Base-by-base conservation (phyloP, 1,140 invertebrate genomes). In the Zaprionus camerounensis region DNA sequence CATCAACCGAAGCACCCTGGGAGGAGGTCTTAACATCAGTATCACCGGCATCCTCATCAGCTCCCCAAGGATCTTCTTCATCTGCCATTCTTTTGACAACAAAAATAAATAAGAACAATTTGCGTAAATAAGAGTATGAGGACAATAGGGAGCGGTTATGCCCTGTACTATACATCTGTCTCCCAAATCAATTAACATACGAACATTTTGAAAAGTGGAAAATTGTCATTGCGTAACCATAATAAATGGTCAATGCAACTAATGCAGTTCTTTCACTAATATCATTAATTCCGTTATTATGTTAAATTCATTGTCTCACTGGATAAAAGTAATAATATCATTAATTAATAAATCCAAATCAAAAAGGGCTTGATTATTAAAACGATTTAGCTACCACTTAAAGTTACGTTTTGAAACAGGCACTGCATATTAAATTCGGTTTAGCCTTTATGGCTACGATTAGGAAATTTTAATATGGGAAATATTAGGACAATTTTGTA, bases 51-150 rank as follows among this genome's bases (percentile, higher is more conserved):
- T 74, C 83, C 58, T 78, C 91, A 66, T 92, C 92, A 56, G 80
- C 80, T 55, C 88, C 92, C 92, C 92, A 92, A 91, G 92, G 92
- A 91, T 92, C 92, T 71, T 92, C 92, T 84, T 92, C 92, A 76
- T 92, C 92, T 69, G 76, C 92, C 92, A 92, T 92, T 74, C 87
- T 84, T 63, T 76, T 82, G 13, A 17, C 36, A 62, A 9, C 24
- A 15, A 22, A n/a, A 11, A 24, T n/a, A 56, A 28, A 28, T 31
- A 56, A 41, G 1, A 6, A 26, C 5, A 17, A 62, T 1, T n/a
- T 1, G 31, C 20, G 20, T 51, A 34, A 64, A 1, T 34, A 1
- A 22, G 15, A 12, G 12, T 20, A 11, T 6, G 3, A 17, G 9
- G 9, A n/a, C 5, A 15, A 5, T 44, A n/a, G 36, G 3, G 2